phyloP scores from a whole-genome alignment of 2,888 invertebrate species.

The Sisyra terminalis region DNA sequence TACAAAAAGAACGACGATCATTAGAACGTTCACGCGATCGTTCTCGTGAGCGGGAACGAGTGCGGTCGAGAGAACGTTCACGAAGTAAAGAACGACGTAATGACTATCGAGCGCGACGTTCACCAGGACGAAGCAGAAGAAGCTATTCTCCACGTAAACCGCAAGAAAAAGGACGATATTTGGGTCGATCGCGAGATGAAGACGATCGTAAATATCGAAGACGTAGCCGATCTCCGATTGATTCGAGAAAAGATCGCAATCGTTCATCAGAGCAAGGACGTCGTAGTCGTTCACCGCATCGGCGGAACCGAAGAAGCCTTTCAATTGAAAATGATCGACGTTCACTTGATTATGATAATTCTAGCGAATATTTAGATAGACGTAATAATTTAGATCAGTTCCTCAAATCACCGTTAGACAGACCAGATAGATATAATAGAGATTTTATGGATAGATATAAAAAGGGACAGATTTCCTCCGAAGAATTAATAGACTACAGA shows the following conservation, averaged over 20 bases:
- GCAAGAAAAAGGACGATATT: neutral
- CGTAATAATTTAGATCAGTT: no score
- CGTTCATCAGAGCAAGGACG: neutral
- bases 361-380: neutral
- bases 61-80: neutral
- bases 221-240: constrained; percentile 1
- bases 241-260: neutral
- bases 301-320: constrained; percentile 1
- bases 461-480: neutral
- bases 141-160: neutral
- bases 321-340: constrained; percentile 1
- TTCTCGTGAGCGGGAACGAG: neutral
- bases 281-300: constrained; percentile 2
- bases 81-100: neutral
- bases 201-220: neutral
- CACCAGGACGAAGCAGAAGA: neutral
- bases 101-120: neutral
- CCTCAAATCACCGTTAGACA: no score
- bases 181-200: constrained; percentile 6
- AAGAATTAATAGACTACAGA: no score
- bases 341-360: neutral
- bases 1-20: neutral
- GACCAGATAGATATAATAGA: neutral
- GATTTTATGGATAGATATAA: constrained; percentile 4
- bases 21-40: neutral